Conservation (phyloP, 2,888 invertebrate species). For the Cepaea hortensis region DNA sequence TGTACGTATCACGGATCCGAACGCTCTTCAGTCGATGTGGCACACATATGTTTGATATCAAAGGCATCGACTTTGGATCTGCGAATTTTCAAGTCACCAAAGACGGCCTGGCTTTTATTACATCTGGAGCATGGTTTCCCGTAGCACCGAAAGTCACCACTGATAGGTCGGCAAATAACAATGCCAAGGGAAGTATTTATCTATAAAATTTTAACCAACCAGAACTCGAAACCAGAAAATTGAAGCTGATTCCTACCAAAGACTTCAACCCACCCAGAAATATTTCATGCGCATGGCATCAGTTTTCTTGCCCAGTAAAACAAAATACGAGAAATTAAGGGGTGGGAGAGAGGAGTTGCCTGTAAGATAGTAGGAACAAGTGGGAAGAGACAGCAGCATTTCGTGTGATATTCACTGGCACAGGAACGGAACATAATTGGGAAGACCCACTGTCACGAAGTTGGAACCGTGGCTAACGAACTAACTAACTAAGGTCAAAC, state of each 20-base stretch:
- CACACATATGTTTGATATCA: not conserved
- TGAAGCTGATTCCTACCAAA: slow-evolving; percentile 52
- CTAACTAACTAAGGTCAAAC: too few relatives aligned
- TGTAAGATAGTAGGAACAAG: too few relatives aligned
- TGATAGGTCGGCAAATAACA: slow-evolving; percentile 50
- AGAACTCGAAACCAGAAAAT: slow-evolving; percentile 54
- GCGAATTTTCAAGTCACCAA: slow-evolving; percentile 65
- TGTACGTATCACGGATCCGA: too few relatives aligned
- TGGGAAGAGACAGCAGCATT: too few relatives aligned
- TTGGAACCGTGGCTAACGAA: too few relatives aligned
- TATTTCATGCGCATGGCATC: slow-evolving; percentile 57
- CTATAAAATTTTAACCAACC: slow-evolving; percentile 59
- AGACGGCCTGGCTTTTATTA: slow-evolving; percentile 64
- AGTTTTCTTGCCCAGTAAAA: slow-evolving; percentile 41
- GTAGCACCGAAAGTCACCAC: not conserved
- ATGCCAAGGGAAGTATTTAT: slow-evolving; percentile 56
- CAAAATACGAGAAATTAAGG: too few relatives aligned
- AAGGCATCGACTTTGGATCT: slow-evolving; percentile 54
- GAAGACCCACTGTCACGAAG: too few relatives aligned
- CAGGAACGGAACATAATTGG: too few relatives aligned
- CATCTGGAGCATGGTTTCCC: slow-evolving; percentile 49
- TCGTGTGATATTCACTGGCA: too few relatives aligned
- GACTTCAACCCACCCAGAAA: slow-evolving; percentile 49
- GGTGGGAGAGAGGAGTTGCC: too few relatives aligned
- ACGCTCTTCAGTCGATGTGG: too few relatives aligned